Evolutionary conservation across 2,113 vertebrate genomes (phyloP).

Genomic region (Pitta sordida): DNA sequence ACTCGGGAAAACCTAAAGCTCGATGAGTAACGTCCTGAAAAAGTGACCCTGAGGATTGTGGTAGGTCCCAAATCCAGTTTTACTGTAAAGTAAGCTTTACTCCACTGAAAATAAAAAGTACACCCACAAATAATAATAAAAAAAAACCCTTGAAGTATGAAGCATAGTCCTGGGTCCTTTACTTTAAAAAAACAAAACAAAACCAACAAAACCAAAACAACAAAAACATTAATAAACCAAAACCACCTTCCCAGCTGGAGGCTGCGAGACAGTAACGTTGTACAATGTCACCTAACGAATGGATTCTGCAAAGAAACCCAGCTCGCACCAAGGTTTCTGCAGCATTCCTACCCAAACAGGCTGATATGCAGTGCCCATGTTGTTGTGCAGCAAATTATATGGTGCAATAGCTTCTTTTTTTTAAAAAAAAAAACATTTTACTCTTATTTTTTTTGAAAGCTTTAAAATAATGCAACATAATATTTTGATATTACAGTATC

Average conservation of each 20-base stretch:
- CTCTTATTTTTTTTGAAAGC: conserved; percentile 68
- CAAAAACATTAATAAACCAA: not conserved
- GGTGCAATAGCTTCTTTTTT: conserved; percentile 59
- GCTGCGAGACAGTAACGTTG: not conserved
- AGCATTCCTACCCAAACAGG: conserved; percentile 6
- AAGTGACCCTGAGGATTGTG: conserved; percentile 69
- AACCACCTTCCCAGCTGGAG: conserved; percentile 22
- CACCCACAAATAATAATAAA: not conserved
- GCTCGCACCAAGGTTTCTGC: conserved; percentile 14
- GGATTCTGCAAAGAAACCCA: conserved; percentile 36
- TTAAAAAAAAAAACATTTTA: conserved; percentile 56
- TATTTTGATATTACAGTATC: conserved; percentile 72
- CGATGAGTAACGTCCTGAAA: conserved; percentile 58
- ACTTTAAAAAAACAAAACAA: not conserved
- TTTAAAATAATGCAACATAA: conserved; percentile 68
- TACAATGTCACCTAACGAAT: not conserved
- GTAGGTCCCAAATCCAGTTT: conserved; percentile 74
- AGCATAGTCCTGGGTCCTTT: conserved; percentile 58
- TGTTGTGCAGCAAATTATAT: conserved; percentile 56
- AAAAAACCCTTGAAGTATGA: not conserved
- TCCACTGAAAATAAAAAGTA: conserved; percentile 51
- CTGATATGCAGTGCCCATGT: conserved; percentile 36
- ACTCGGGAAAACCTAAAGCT: conserved; percentile 46
- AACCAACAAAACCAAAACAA: not conserved
- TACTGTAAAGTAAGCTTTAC: conserved; percentile 52